phyloP scores from a whole-genome alignment of 2,113 vertebrate species.

The Plecturocebus donacophilus region DNA sequence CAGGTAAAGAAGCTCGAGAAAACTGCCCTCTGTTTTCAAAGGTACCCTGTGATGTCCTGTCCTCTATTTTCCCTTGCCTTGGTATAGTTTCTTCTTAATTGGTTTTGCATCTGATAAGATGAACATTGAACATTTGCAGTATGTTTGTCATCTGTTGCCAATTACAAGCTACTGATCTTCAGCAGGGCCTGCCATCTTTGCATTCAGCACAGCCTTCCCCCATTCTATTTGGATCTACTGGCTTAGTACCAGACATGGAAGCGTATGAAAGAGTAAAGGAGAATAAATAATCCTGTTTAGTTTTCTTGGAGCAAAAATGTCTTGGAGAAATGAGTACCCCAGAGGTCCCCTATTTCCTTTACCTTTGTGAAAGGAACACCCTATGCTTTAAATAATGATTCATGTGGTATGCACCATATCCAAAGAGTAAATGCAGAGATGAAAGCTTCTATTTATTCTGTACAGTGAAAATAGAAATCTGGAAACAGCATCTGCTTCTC shows the following conservation, averaged over 20 bases:
- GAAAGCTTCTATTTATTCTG: constrained; percentile 81
- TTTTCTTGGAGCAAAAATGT: constrained; percentile 72
- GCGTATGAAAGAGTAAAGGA: constrained; percentile 21
- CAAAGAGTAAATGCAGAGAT: constrained; percentile 67
- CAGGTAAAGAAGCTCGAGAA: constrained; percentile 72
- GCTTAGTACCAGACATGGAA: constrained; percentile 46
- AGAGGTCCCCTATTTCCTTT: constrained; percentile 69
- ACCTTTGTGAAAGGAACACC: constrained; percentile 68
- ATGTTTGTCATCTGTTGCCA: constrained; percentile 61
- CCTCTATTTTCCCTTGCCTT: constrained; percentile 52
- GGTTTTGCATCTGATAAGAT: constrained; percentile 77
- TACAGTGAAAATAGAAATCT: constrained; percentile 76
- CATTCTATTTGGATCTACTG: constrained; percentile 62
- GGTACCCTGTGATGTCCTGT: constrained; percentile 47
- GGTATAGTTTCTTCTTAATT: constrained; percentile 70
- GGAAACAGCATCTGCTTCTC: constrained; percentile 81
- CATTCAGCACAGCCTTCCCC: neutral
- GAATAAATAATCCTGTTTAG: constrained; percentile 65
- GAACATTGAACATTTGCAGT: constrained; percentile 68
- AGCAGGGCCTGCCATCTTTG: constrained; percentile 59
- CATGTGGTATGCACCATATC: constrained; percentile 49
- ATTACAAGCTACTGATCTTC: constrained; percentile 58
- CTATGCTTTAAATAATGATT: constrained; percentile 75
- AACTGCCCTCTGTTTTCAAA: constrained; percentile 59
- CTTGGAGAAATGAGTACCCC: constrained; percentile 63